Evolutionary conservation across 2,888 invertebrate species (phyloP).

Genomic region (Girardia tigrina): DNA sequence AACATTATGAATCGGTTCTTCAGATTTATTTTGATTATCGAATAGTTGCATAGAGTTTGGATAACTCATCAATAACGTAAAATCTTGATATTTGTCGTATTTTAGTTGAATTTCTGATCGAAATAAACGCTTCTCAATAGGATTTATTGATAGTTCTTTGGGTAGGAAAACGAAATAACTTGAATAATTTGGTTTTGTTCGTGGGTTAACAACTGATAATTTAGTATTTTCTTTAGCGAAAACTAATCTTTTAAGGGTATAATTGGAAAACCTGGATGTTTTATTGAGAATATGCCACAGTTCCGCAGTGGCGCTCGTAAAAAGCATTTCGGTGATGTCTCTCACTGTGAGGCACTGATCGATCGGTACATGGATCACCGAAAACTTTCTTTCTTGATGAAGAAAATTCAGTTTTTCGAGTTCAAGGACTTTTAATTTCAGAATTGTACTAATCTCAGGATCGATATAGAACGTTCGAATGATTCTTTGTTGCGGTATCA

Average conservation of each 20-base stretch:
- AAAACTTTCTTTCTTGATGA: neutral
- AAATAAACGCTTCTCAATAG: neutral
- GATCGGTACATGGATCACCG: neutral
- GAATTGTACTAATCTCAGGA: neutral
- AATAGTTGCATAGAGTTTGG: neutral
- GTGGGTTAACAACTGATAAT: neutral
- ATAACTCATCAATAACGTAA: neutral
- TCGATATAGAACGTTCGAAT: neutral
- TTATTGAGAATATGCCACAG: neutral
- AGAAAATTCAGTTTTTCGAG: neutral
- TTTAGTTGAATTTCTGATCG: neutral
- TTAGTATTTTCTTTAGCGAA: neutral
- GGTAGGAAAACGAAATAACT: slow-evolving; percentile 5
- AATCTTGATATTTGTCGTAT: neutral
- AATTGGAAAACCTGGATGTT: neutral
- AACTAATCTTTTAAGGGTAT: neutral
- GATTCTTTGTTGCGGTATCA: neutral
- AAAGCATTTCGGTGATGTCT: neutral
- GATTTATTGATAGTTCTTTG: neutral
- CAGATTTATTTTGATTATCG: neutral
- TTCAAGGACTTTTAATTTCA: neutral
- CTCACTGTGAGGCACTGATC: neutral
- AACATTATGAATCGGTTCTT: neutral
- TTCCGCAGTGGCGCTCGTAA: neutral
- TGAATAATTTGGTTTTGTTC: neutral